Evolutionary conservation across 2,888 invertebrate genomes (phyloP), one percentile per base, ranked within the genome.

Genomic region (Deilephila elpenor): DNA sequence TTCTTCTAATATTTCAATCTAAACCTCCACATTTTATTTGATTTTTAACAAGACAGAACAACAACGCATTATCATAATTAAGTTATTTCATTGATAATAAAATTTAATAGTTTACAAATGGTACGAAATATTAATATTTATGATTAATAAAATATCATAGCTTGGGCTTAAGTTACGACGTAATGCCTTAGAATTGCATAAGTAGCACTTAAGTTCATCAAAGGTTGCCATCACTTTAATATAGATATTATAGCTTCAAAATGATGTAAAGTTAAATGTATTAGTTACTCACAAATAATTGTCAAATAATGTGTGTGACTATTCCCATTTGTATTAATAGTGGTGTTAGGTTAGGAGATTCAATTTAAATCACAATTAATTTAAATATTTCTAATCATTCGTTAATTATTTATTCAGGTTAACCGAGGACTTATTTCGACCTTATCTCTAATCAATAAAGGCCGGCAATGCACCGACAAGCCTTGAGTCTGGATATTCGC

Each of bases 121-220:
- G 34, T 19, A 64, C n/a, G 3, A 64, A 64, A 37, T 62, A 62
- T 62, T 64, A 64, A 37, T 37, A 64, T 64, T 37, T 64, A 37
- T 61, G 19, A 32, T 32, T 32, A 61, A 32, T 34, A 61, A 32
- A 61, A 61, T 29, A 60, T 32, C 60, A 60, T 61, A 32, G 19
- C 19, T 32, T 32, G 61, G 6, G 56, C 56, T 19, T 19, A 5
- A 6, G 8, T 17, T 5, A n/a, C n/a, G 56, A 56, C n/a, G 56
- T 56, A 56, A 56, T n/a, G 7, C 56, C 5, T 17, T 56, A n/a
- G 56, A 56, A n/a, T 56, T 56, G n/a, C 5, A n/a, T 56, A 56
- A n/a, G n/a, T 6, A 7, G 5, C 5, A n/a, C 56, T 56, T 56
- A 56, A 56, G 4, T 44, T 44, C 44, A 1, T 44, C 19, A 19